phyloP scores from a whole-genome alignment of 2,113 vertebrate species.

The Phrynosoma platyrhinos region DNA sequence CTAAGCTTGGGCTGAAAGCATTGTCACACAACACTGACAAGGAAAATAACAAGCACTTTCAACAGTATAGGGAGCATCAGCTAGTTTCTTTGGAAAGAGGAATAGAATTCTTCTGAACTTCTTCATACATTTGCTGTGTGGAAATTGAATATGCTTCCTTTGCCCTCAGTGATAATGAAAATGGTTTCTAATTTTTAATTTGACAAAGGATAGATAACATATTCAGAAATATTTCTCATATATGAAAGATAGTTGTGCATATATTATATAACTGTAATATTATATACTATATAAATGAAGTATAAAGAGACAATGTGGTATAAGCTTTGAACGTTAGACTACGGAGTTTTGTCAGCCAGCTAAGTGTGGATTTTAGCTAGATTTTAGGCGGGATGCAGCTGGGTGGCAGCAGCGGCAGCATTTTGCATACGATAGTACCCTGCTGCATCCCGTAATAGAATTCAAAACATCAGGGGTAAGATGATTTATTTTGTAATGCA shows the following conservation, averaged over 20 bases:
- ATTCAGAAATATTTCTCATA: slow-evolving; percentile 29
- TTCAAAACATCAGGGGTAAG: too few relatives aligned
- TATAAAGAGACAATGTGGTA: too few relatives aligned
- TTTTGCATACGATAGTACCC: too few relatives aligned
- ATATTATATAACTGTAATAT: not conserved
- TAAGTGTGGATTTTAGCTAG: too few relatives aligned
- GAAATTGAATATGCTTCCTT: slow-evolving; percentile 42
- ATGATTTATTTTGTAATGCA: too few relatives aligned
- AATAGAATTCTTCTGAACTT: not conserved
- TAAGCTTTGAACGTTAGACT: too few relatives aligned
- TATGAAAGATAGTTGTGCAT: not conserved
- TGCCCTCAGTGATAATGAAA: not conserved
- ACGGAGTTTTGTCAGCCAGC: too few relatives aligned
- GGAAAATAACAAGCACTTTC: not conserved
- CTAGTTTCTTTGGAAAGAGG: not conserved
- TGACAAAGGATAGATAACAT: slow-evolving; percentile 37
- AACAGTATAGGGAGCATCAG: not conserved
- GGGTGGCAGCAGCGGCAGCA: too few relatives aligned
- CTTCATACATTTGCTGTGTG: not conserved
- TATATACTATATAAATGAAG: too few relatives aligned
- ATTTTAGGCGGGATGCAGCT: too few relatives aligned
- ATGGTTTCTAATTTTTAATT: slow-evolving; percentile 25
- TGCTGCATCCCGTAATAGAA: too few relatives aligned
- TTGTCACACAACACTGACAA: not conserved
- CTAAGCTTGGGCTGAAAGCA: not conserved